phyloP scores from a whole-genome alignment of 2,888 invertebrate genomes.

The Chrysopilus asiliformis region DNA sequence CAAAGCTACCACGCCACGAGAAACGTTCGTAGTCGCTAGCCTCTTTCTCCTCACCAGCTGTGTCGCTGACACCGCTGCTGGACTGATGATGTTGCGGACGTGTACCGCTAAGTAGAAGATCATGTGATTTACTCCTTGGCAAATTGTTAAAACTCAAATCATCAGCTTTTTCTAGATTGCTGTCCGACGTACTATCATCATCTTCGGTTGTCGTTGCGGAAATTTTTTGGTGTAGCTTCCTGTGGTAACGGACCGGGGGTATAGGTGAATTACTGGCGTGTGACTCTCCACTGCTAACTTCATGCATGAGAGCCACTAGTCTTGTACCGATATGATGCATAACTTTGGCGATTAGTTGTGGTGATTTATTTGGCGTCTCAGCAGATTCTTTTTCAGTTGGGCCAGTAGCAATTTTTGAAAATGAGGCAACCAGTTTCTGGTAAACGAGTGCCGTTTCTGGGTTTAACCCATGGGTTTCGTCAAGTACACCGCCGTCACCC shows the following conservation, averaged over 20 bases:
- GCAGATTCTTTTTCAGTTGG: slow-evolving; percentile 31
- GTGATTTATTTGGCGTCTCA: slow-evolving; percentile 51
- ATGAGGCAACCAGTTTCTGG: slow-evolving; percentile 69
- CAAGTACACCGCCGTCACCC: slow-evolving; percentile 38
- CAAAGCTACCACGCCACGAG: slow-evolving; percentile 86
- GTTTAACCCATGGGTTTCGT: slow-evolving; percentile 40
- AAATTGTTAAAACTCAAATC: slow-evolving; percentile 36
- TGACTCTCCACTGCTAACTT: slow-evolving; percentile 66
- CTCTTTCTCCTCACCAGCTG: slow-evolving; percentile 48
- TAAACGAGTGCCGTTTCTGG: slow-evolving; percentile 79
- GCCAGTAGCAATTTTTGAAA: slow-evolving; percentile 59
- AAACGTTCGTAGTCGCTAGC: slow-evolving; percentile 80
- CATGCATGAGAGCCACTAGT: slow-evolving; percentile 80
- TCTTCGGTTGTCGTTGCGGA: slow-evolving; percentile 37
- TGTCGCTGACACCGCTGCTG: slow-evolving; percentile 40
- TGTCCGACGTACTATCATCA: slow-evolving; percentile 49
- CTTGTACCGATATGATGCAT: slow-evolving; percentile 85
- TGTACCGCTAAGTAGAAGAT: slow-evolving; percentile 53
- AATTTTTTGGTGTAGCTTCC: slow-evolving; percentile 42
- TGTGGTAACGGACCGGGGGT: slow-evolving; percentile 41
- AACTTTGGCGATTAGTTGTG: slow-evolving; percentile 76
- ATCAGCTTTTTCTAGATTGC: slow-evolving; percentile 31
- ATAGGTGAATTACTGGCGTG: slow-evolving; percentile 49
- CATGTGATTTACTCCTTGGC: slow-evolving; percentile 71
- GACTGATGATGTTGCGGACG: slow-evolving; percentile 36